Evolutionary conservation across 2,113 vertebrate genomes (phyloP), one percentile per base, ranked within the genome.

Genomic region (Tetrao urogallus): DNA sequence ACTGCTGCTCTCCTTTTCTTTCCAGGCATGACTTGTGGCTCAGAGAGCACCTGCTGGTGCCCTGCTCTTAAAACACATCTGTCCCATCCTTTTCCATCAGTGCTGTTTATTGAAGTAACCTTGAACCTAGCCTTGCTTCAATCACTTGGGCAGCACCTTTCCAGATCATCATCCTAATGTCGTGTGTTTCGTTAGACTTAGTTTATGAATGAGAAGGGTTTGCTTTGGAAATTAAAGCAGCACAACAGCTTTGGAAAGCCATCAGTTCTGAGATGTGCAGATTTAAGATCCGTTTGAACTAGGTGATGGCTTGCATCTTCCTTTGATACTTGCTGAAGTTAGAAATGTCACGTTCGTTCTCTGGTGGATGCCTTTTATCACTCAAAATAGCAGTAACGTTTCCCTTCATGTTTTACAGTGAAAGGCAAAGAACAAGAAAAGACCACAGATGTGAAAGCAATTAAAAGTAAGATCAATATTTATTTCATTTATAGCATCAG

Each of bases 381-480:
- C 65, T 30, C 76, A 57, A 86, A 95, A 58, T 7, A 92, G 45
- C 70, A 42, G 88, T 93, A 95, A 94, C 10, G 1, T 72, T 82
- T 96, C 43, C 60, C 52, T 84, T 96, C 97, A 79, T 97, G 13
- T 96, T 94, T 98, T 95, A 38, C 97, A 99, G 99, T 98, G 96
- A 99, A 99, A 99, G 98, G 98, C 98, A 99, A 98, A 98, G 99
- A 99, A 96, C 98, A 98, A 61, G 99, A 99, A 93, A 99, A 98
- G 97, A 97, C 96, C 86, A 93, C 97, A 48, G 99, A 99, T 96
- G 95, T 96, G 92, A 99, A 98, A 98, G 94, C 97, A 94, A 95
- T 96, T 95, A 98, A 97, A 98, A 98, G 99, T 99, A 98, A 98
- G 98, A 95, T 92, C 28, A 47, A 32, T 40, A 24, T 54, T 67